Percentiles rank a stretch among this genome's conserved stretches.
These are phyloP conservation scores for Halesus radiatus DNA, from an alignment of 1,140 invertebrate genomes.

Conservation along the genomic window DNA sequence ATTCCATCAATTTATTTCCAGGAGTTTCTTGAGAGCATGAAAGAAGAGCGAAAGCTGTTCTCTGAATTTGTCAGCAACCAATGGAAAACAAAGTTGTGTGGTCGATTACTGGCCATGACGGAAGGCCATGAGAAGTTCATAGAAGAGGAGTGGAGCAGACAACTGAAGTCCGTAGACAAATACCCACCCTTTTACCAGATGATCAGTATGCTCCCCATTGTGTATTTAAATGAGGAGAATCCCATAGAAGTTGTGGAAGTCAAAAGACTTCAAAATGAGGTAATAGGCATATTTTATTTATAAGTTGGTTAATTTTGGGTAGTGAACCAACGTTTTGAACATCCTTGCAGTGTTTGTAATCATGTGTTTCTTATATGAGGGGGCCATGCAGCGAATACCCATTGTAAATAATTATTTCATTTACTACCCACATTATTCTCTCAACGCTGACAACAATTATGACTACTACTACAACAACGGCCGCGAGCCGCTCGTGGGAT, in stretches of 20 bases:
- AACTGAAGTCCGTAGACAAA: conserved; percentile 21
- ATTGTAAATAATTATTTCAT: conserved; percentile 8
- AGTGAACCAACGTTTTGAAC: too few relatives aligned
- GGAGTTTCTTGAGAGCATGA: conserved; percentile 43
- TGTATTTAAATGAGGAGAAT: conserved; percentile 41
- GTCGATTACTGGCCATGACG: conserved; percentile 31
- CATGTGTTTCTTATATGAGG: too few relatives aligned
- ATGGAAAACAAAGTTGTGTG: conserved; percentile 45
- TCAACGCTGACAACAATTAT: neutral
- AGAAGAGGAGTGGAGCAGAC: conserved; percentile 26
- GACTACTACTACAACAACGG: too few relatives aligned
- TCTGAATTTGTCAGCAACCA: conserved; percentile 37
- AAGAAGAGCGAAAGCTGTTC: conserved; percentile 45
- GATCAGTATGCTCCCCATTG: conserved; percentile 45
- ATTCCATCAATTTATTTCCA: too few relatives aligned
- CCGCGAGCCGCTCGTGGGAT: too few relatives aligned
- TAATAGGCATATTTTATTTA: neutral
- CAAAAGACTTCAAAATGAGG: conserved; percentile 23
- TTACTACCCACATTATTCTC: neutral
- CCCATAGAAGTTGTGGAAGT: conserved; percentile 3
- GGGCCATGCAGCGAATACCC: neutral
- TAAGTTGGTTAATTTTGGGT: too few relatives aligned
- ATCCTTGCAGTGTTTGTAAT: too few relatives aligned
- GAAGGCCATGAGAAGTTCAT: conserved; percentile 39
- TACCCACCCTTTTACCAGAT: conserved; percentile 52